These are phyloP conservation scores for Pelodytes ibericus DNA, from an alignment of 2,797 vertebrate genomes.

Conservation along the genomic window DNA sequence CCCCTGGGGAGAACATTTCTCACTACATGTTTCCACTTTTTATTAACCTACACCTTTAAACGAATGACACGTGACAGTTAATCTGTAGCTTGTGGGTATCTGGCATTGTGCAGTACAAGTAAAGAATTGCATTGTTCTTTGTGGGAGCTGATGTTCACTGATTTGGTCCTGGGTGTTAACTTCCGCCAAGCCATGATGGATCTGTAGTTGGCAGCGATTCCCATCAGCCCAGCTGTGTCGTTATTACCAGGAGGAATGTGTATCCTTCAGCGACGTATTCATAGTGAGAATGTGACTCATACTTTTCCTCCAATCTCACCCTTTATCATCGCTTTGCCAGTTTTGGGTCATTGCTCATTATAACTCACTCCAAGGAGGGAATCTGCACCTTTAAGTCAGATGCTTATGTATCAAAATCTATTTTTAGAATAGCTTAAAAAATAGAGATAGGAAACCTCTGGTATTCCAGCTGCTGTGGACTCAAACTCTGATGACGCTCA, in stretches of 20 bases:
- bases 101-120: too few relatives aligned
- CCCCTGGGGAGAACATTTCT: too few relatives aligned
- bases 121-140: not conserved
- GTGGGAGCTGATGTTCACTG: not conserved
- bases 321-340: slow-evolving; percentile 41
- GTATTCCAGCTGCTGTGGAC: too few relatives aligned
- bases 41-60: too few relatives aligned
- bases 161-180: not conserved
- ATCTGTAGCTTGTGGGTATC: too few relatives aligned
- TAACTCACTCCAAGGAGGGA: slow-evolving; percentile 26
- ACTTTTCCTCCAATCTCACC: slow-evolving; percentile 37
- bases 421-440: not conserved
- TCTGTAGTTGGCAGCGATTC: not conserved
- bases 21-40: too few relatives aligned
- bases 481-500: too few relatives aligned
- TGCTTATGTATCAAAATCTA: not conserved
- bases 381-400: not conserved
- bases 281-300: slow-evolving; percentile 41
- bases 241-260: not conserved
- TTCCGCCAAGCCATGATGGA: slow-evolving; percentile 9
- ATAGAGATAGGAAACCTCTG: too few relatives aligned
- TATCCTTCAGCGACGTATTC: slow-evolving; percentile 6
- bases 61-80: too few relatives aligned
- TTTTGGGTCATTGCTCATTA: slow-evolving; percentile 44
- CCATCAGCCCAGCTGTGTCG: slow-evolving; percentile 25